A percentile compares a stretch with the other conserved stretches of the same genome.
Conservation (phyloP, 2,113 vertebrate genomes). For the Pogona vitticeps region DNA sequence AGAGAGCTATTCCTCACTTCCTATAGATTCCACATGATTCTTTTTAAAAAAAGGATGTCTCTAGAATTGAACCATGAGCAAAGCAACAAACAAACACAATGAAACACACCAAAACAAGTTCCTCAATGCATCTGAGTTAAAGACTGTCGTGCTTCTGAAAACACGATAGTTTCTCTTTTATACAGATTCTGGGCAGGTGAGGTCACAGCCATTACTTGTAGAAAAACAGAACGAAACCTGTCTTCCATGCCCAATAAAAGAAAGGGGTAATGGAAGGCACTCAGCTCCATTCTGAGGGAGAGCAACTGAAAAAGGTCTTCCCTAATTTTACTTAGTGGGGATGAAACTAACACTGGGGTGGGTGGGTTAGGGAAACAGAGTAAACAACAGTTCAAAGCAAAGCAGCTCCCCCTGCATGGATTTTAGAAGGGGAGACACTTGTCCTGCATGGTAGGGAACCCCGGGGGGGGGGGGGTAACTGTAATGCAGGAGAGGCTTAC, state of each 20-base stretch:
- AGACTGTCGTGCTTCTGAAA: too few species aligned
- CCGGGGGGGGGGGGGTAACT: too few species aligned
- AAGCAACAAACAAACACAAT: background rate
- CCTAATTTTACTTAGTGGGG: background rate
- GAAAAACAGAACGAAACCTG: too few species aligned
- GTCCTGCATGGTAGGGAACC: background rate
- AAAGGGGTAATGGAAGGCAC: background rate
- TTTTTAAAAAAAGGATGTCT: background rate
- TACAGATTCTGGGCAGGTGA: background rate
- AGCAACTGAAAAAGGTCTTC: background rate
- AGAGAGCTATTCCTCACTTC: too few species aligned
- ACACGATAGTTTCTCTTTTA: background rate
- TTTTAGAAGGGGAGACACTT: background rate
- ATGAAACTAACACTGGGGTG: background rate
- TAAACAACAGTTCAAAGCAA: too few species aligned
- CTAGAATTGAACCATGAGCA: background rate
- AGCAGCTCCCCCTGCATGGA: background rate
- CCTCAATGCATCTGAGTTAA: background rate
- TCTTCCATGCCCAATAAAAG: background rate
- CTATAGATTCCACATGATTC: background rate
- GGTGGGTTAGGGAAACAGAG: background rate
- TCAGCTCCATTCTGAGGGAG: background rate
- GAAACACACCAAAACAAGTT: background rate
- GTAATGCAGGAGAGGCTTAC: too few species aligned
- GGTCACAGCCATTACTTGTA: background rate